A percentile compares a stretch with the other conserved stretches of the same genome.
phyloP scores from a whole-genome alignment of 2,113 vertebrate species.

The Paramisgurnus dabryanus region DNA sequence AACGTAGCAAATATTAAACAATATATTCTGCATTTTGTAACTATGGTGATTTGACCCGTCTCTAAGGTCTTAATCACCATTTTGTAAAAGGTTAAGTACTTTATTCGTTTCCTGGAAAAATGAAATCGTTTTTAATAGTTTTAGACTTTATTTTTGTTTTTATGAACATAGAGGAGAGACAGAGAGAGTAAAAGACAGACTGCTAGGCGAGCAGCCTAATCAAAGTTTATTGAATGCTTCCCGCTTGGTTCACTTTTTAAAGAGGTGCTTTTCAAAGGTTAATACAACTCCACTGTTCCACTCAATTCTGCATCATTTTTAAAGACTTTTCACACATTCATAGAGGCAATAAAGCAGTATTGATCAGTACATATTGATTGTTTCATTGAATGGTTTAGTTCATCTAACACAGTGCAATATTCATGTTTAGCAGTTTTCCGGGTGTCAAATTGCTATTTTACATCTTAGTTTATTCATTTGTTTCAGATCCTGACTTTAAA shows the following conservation, averaged over 20 bases:
- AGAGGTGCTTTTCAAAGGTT: neutral
- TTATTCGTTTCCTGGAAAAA: no score
- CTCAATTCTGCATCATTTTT: conserved; percentile 7
- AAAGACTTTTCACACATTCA: neutral
- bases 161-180: neutral
- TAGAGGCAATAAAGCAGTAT: conserved; percentile 1
- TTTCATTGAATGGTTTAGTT: neutral
- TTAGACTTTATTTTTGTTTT: no score
- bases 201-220: neutral
- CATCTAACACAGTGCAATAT: conserved; percentile 24
- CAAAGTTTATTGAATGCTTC: neutral
- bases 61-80: no score
- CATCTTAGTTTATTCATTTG: conserved; percentile 61
- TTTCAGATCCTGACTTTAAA: conserved; percentile 98
- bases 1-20: no score
- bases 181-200: neutral
- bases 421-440: conserved; percentile 36
- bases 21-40: no score
- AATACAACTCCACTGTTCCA: neutral
- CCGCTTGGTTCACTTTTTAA: neutral
- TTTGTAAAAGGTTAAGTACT: no score
- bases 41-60: no score
- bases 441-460: conserved; percentile 42
- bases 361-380: neutral
- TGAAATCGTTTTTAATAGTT: no score